Base-by-base conservation (phyloP, 2,888 invertebrate genomes). In the Cataglyphis altisquamis region DNA sequence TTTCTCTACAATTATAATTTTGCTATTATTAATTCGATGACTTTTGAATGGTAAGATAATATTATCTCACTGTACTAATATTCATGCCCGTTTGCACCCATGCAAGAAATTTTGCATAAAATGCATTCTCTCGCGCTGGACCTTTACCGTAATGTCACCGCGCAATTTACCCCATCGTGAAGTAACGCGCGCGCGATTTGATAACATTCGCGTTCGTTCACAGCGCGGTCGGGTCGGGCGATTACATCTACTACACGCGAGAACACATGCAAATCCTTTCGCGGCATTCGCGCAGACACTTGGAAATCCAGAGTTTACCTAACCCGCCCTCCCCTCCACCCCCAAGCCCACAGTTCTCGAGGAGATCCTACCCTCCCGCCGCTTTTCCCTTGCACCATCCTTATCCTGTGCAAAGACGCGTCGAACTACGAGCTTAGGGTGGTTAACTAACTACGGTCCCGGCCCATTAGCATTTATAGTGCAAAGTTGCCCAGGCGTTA, bases 381-480 rank as follows among this genome's bases (percentile, higher is more conserved):
- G 52, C 66, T 29, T 60, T 25, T 48, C 18, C 39, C 32, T 36
- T 41, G 36, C 52, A 25, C 72, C 67, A 78, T 62, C 78, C 41
- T 75, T 55, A 52, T 39, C 64, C 39, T 77, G 75, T 82, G 86
- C 68, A 88, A 89, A 88, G 88, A 88, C 78, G 82, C 85, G 87
- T 86, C 84, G 88, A 86, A 89, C 84, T 85, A 81, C 74, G 74
- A 77, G 68, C 72, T 55, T 83, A 60, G 85, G 72, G 62, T 73
- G 84, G 86, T 89, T 88, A 88, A 88, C 85, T 88, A 88, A 90
- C 89, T 84, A 82, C 82, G 73, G 64, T 80, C 82, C 57, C 45
- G 48, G 25, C 73, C 90, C 84, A 92, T 92, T 92, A 92, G 90
- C 91, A 92, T 92, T 92, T 92, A 92, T 90, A 92, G 91, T 91